A percentile compares a stretch with the other conserved stretches of the same genome.
Evolutionary conservation across 2,113 vertebrate species (phyloP).

Genomic region (Ptychochromis oligacanthus): DNA sequence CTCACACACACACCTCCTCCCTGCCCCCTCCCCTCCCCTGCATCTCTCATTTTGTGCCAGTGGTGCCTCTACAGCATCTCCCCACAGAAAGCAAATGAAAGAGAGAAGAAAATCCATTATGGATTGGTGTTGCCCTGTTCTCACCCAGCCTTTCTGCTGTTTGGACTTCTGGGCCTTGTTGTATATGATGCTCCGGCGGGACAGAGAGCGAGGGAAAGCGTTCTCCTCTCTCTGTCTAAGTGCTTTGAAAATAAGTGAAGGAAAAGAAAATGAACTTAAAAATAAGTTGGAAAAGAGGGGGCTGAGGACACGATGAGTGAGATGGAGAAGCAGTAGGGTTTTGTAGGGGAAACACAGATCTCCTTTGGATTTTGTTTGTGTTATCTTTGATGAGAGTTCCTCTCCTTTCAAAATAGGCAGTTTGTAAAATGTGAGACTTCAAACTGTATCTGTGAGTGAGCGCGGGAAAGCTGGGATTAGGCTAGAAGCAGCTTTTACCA

Average conservation of each 20-base stretch:
- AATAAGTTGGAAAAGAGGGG: not conserved
- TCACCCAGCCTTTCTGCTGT: conserved; percentile 65
- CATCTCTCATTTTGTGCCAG: conserved; percentile 51
- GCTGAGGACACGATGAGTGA: not conserved
- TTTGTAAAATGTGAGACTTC: conserved; percentile 34
- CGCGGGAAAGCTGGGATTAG: not conserved
- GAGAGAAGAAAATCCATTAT: conserved; percentile 70
- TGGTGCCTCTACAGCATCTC: conserved; percentile 39
- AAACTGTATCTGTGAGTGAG: conserved; percentile 14
- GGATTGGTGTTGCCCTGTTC: conserved; percentile 61
- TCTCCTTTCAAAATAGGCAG: conserved; percentile 11
- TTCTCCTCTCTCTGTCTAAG: conserved; percentile 26
- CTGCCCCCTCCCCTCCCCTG: not conserved
- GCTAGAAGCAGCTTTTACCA: not conserved
- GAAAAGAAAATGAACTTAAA: conserved; percentile 30
- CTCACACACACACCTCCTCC: conserved; percentile 8
- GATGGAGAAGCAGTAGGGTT: not conserved
- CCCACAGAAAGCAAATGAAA: conserved; percentile 60
- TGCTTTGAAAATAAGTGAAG: conserved; percentile 40
- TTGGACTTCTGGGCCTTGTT: conserved; percentile 65
- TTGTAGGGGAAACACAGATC: conserved; percentile 8
- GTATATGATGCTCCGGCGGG: conserved; percentile 59
- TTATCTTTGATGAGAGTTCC: conserved; percentile 18
- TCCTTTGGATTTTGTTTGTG: conserved; percentile 16
- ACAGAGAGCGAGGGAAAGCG: not conserved